Conservation (phyloP, 2,113 vertebrate species). For the Indicator maculatus region DNA sequence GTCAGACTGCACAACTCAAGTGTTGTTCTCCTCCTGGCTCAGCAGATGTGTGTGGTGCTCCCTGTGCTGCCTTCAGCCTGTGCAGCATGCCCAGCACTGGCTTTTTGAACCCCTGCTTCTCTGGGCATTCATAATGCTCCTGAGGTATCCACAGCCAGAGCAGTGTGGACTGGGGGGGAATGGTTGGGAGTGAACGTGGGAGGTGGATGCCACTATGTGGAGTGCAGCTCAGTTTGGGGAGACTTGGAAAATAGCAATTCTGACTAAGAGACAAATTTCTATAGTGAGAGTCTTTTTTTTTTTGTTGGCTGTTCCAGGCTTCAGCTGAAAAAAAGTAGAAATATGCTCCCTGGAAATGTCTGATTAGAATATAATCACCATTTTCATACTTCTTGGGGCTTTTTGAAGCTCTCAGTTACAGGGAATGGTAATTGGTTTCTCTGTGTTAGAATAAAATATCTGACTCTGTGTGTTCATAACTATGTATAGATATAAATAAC, state of each 20-base stretch:
- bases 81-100: neutral
- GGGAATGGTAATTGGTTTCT: neutral
- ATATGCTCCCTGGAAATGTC: neutral
- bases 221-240: neutral
- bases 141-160: neutral
- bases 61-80: neutral
- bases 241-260: neutral
- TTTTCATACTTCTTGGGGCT: neutral
- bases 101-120: neutral
- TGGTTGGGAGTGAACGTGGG: neutral
- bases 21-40: too few relatives aligned
- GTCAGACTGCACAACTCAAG: neutral
- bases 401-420: neutral
- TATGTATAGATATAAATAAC: neutral
- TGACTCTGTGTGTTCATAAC: neutral
- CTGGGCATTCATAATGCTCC: neutral
- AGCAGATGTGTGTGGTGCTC: accelerated
- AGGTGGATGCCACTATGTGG: neutral
- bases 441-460: neutral
- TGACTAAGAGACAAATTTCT: neutral
- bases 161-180: accelerated
- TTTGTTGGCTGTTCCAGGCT: neutral
- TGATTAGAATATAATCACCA: neutral
- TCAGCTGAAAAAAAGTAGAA: neutral
- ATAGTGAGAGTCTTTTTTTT: neutral